Percentiles rank a stretch among this genome's conserved stretches.
phyloP scores from a whole-genome alignment of 2,888 invertebrate genomes.

The Cerastoderma edule region DNA sequence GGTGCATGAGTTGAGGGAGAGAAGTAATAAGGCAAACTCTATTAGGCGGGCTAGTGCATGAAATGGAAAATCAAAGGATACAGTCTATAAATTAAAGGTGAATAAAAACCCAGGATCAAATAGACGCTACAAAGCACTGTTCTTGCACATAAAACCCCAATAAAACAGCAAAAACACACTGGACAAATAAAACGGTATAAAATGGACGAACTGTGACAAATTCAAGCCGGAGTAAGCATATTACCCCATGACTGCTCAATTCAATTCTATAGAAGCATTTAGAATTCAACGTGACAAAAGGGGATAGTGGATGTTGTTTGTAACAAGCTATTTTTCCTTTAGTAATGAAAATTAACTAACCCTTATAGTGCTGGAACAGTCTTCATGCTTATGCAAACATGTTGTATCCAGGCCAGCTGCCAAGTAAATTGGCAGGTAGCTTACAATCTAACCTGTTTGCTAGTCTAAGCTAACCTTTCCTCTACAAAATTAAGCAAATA shows the following conservation, averaged over 20 bases:
- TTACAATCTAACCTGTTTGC: not conserved
- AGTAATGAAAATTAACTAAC: not conserved
- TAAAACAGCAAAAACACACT: slow-evolving; percentile 3
- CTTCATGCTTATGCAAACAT: no score
- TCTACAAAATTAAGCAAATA: no score
- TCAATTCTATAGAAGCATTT: not conserved
- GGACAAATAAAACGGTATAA: slow-evolving; percentile 9
- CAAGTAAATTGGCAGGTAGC: no score
- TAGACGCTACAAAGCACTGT: slow-evolving; percentile 5
- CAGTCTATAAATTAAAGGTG: slow-evolving; percentile 9
- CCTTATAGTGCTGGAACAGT: no score
- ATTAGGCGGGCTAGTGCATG: not conserved
- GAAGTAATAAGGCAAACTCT: no score
- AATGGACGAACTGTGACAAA: not conserved
- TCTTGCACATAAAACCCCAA: slow-evolving; percentile 9
- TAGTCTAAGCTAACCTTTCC: no score
- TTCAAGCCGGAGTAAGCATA: not conserved
- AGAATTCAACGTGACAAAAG: slow-evolving; percentile 5
- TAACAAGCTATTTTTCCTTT: not conserved
- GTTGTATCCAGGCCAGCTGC: no score
- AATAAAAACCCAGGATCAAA: slow-evolving; percentile 10
- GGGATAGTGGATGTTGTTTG: slow-evolving; percentile 4
- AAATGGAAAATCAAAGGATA: slow-evolving; percentile 4
- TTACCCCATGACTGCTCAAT: not conserved
- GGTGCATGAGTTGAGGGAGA: no score